phyloP scores from a whole-genome alignment of 2,797 vertebrate genomes.

The Lemur catta region DNA sequence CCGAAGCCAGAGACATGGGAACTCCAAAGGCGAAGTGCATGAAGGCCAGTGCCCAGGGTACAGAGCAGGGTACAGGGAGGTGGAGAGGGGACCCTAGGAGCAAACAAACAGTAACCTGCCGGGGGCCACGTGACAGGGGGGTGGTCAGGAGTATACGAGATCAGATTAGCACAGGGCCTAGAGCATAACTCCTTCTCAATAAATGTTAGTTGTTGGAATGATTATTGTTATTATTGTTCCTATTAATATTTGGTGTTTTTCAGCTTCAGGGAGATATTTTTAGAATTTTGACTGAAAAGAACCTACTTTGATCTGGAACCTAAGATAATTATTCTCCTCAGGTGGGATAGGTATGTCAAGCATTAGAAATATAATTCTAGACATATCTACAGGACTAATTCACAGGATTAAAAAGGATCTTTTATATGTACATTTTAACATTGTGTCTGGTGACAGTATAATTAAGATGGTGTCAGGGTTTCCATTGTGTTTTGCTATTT shows the following conservation, averaged over 20 bases:
- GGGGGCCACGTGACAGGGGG: rapidly evolving
- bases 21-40: neutral
- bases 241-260: slow-evolving; percentile 13
- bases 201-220: neutral
- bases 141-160: rapidly evolving
- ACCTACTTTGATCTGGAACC: slow-evolving; percentile 12
- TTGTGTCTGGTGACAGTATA: slow-evolving; percentile 26
- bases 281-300: slow-evolving; percentile 33
- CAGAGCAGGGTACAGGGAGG: neutral
- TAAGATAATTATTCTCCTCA: slow-evolving; percentile 16
- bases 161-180: neutral
- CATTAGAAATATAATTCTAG: slow-evolving; percentile 16
- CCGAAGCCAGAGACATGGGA: neutral
- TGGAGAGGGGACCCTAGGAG: neutral
- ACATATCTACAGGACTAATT: slow-evolving; percentile 21
- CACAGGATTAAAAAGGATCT: slow-evolving; percentile 27
- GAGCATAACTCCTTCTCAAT: neutral
- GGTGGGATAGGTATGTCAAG: neutral
- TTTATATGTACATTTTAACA: slow-evolving; percentile 42
- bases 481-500: slow-evolving; percentile 55
- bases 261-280: slow-evolving; percentile 35
- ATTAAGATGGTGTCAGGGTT: slow-evolving; percentile 52
- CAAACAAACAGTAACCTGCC: neutral
- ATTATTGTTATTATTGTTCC: neutral
- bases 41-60: neutral